Evolutionary conservation across 2,797 vertebrate genomes (phyloP).

Genomic region (Phyllotis vaccarum): DNA sequence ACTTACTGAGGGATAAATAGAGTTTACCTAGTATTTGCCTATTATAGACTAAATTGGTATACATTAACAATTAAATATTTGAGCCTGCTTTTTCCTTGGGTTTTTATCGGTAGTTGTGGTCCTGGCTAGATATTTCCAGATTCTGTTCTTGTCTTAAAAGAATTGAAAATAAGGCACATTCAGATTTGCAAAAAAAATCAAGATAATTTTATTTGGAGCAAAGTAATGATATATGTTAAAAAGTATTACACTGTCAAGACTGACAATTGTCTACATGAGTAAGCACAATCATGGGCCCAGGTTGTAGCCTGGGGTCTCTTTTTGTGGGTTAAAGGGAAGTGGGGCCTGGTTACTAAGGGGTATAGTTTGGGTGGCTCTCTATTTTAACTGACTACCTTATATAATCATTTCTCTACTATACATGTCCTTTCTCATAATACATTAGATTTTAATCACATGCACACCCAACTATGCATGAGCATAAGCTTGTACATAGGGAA

Average conservation of each 20-base stretch:
- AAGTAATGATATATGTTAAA: not conserved
- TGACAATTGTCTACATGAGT: not conserved
- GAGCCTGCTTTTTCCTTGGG: not conserved
- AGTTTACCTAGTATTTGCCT: conserved; percentile 29
- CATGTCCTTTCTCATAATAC: not conserved
- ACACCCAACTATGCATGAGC: not conserved
- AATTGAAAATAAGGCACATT: not conserved
- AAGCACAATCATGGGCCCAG: not conserved
- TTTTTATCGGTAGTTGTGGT: not conserved
- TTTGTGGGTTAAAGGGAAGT: not conserved
- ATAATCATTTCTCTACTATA: not conserved
- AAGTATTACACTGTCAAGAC: not conserved
- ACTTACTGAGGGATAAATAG: not conserved
- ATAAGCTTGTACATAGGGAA: not conserved
- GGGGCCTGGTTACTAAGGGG: not conserved
- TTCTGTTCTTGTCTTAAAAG: not conserved
- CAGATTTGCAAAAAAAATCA: not conserved
- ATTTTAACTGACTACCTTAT: not conserved
- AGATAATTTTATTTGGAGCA: not conserved
- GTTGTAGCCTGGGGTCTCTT: not conserved
- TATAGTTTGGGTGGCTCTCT: not conserved
- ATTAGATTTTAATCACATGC: not conserved
- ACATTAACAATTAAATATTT: not conserved
- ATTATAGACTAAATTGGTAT: not conserved
- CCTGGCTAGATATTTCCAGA: not conserved